These are phyloP conservation scores for Spialia ferax DNA, from an alignment of 2,888 invertebrate genomes.

Conservation along the genomic window DNA sequence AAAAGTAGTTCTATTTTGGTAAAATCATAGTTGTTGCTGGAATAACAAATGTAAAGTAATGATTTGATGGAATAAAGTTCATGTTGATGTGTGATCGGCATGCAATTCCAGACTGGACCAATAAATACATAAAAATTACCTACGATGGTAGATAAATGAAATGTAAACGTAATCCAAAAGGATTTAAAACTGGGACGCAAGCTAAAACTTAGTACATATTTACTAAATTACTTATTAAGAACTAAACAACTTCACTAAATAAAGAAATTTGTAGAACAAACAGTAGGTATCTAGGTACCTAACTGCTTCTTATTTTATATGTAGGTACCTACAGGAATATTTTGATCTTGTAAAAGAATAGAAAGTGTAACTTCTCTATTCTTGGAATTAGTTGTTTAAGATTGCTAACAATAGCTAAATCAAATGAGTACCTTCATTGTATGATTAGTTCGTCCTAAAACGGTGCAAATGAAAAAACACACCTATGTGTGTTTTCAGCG, in stretches of 20 bases:
- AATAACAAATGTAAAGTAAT: too few relatives aligned
- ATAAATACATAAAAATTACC: conserved; percentile 30
- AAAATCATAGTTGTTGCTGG: background rate
- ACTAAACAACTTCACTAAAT: background rate
- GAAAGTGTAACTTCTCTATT: conserved; percentile 23
- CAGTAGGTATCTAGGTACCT: too few relatives aligned
- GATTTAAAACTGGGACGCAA: conserved; percentile 28
- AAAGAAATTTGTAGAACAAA: background rate
- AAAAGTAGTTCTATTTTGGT: background rate
- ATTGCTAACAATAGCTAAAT: background rate
- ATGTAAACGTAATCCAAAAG: conserved; percentile 20
- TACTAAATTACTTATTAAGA: background rate
- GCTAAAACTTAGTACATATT: background rate
- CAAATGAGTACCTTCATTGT: background rate
- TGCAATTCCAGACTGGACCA: conserved; percentile 40
- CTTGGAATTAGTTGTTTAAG: background rate
- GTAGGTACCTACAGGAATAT: background rate
- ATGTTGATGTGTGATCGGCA: conserved; percentile 20
- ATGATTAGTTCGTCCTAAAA: background rate
- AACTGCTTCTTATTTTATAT: background rate
- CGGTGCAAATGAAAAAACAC: too few relatives aligned
- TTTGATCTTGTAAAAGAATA: conserved; percentile 16
- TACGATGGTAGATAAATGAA: conserved; percentile 10
- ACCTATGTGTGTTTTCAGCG: too few relatives aligned
- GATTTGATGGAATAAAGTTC: background rate